phyloP scores from a whole-genome alignment of 2,797 vertebrate genomes.

The Esox masquinongy region DNA sequence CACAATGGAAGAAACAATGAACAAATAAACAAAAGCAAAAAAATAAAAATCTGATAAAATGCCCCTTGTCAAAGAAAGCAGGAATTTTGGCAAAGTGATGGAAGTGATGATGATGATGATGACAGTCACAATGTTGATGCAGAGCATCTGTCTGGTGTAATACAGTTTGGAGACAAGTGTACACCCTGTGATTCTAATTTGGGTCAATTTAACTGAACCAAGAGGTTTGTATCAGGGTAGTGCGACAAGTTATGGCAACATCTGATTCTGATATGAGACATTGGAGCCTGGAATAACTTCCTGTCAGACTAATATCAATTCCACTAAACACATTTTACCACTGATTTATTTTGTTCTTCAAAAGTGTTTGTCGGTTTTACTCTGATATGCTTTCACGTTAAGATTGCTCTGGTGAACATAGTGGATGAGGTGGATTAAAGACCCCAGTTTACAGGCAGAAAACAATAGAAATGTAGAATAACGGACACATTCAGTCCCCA shows the following conservation, averaged over 20 bases:
- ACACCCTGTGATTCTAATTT: conserved; percentile 19
- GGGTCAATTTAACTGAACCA: conserved; percentile 43
- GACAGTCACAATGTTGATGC: conserved; percentile 51
- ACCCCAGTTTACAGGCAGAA: conserved; percentile 16
- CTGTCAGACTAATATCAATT: conserved; percentile 48
- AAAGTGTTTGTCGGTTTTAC: conserved; percentile 8
- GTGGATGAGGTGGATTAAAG: background rate
- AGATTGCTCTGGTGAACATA: conserved; percentile 2
- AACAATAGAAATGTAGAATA: conserved; percentile 36
- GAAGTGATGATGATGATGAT: conserved; percentile 36
- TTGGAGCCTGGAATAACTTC: conserved; percentile 33
- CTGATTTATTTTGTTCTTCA: conserved; percentile 19
- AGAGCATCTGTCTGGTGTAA: conserved; percentile 62
- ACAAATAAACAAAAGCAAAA: conserved; percentile 46
- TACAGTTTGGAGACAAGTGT: conserved; percentile 32
- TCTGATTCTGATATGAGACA: conserved; percentile 59
- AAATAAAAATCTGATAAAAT: conserved; percentile 51
- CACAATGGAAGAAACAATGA: conserved; percentile 65
- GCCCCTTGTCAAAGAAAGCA: conserved; percentile 69
- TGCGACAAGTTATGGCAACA: conserved; percentile 34
- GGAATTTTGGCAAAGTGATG: conserved; percentile 71
- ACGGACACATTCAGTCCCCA: conserved; percentile 31
- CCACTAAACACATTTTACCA: background rate
- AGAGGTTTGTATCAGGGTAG: background rate
- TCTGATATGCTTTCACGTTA: conserved; percentile 14